Conservation (phyloP, 1,140 invertebrate genomes). For the Pseudoatta argentina region DNA sequence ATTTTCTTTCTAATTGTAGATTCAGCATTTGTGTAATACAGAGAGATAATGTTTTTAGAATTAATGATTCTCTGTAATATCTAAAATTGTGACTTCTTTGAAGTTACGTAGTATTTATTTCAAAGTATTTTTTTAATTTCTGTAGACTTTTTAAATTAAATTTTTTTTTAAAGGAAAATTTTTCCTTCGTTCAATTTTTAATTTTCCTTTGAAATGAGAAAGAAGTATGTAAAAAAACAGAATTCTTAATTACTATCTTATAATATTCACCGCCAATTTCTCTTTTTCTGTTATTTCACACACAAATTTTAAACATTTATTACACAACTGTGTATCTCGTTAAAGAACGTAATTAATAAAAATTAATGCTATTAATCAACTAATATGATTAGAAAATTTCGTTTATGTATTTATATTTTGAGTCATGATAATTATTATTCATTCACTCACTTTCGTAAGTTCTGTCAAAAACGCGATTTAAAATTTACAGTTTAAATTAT, state of each 20-base stretch:
- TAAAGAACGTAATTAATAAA: neutral
- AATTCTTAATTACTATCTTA: neutral
- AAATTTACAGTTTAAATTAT: no score
- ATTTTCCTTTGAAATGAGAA: neutral
- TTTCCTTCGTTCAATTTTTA: no score
- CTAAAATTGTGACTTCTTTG: conserved; percentile 7
- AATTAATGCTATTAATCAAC: neutral
- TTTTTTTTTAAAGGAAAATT: neutral
- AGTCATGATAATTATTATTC: neutral
- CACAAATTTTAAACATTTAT: neutral
- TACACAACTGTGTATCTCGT: neutral
- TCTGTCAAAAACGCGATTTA: conserved; percentile 3
- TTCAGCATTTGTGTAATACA: neutral
- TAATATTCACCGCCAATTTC: neutral
- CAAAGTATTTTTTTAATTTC: neutral
- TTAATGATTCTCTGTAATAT: conserved; percentile 3
- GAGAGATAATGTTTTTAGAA: conserved; percentile 5
- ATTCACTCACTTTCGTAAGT: neutral
- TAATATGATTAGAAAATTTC: neutral
- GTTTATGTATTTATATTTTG: neutral
- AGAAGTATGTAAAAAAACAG: neutral
- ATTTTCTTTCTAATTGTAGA: neutral
- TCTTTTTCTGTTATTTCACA: neutral
- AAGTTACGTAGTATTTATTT: neutral
- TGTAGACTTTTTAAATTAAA: conserved; percentile 1